Conservation (phyloP, 2,888 invertebrate species). For the Sisyra nigra region DNA sequence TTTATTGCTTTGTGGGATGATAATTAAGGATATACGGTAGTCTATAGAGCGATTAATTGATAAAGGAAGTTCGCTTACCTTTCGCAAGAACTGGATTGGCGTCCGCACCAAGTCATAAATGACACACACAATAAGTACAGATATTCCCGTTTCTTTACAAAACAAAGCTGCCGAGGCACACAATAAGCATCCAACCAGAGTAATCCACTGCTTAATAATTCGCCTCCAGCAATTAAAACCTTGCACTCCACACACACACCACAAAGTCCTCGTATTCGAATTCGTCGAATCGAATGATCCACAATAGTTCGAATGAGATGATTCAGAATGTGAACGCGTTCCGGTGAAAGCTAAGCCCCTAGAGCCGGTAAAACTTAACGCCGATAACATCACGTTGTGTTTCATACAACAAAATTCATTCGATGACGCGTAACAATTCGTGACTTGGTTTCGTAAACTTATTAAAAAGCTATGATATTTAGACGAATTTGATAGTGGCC, state of each 20-base stretch:
- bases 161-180: conserved; percentile 69
- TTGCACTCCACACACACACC: conserved; percentile 2
- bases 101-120: conserved; percentile 64
- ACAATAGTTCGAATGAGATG: neutral
- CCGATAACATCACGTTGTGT: conserved; percentile 8
- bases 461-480: conserved; percentile 23
- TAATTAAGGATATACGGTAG: too few species aligned
- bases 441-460: conserved; percentile 22
- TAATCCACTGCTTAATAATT: conserved; percentile 33
- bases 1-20: too few species aligned
- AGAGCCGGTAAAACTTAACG: conserved; percentile 1
- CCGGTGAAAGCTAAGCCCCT: conserved; percentile 11
- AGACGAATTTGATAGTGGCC: neutral
- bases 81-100: conserved; percentile 16
- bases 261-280: conserved; percentile 7
- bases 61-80: conserved; percentile 7
- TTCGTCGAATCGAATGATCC: neutral
- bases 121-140: conserved; percentile 78
- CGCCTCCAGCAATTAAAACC: conserved; percentile 18
- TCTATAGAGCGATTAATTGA: too few species aligned
- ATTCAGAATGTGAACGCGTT: conserved; percentile 11
- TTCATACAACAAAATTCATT: conserved; percentile 13
- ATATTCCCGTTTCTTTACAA: conserved; percentile 91
- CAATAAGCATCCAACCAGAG: conserved; percentile 37
- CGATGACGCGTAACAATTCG: conserved; percentile 22